phyloP scores from a whole-genome alignment of 1,140 invertebrate genomes.

The Bombus breviceps region DNA sequence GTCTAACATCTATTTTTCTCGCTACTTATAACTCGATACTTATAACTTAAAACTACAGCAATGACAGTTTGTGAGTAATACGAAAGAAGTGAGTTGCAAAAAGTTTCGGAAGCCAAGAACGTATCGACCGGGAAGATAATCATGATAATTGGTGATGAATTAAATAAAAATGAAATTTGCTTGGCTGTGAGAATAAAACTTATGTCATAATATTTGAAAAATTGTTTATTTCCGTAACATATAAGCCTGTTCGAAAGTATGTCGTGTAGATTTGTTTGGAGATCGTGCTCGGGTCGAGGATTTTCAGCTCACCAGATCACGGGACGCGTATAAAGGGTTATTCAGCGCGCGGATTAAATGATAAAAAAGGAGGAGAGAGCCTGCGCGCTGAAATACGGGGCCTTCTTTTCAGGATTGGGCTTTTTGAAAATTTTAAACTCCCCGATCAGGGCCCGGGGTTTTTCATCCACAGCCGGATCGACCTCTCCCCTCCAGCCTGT shows the following conservation, averaged over 20 bases:
- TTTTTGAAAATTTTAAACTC: slow-evolving; percentile 82
- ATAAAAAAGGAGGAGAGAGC: slow-evolving; percentile 74
- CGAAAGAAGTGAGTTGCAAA: no score
- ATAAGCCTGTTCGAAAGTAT: not conserved
- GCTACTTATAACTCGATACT: no score
- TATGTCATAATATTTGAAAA: no score
- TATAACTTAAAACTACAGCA: no score
- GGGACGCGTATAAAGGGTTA: slow-evolving; percentile 79
- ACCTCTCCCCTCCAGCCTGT: slow-evolving; percentile 53
- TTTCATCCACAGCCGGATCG: slow-evolving; percentile 59
- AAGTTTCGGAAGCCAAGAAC: no score
- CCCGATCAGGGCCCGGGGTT: slow-evolving; percentile 21
- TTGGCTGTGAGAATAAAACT: no score
- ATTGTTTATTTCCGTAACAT: no score
- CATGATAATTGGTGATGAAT: not conserved
- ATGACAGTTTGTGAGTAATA: no score
- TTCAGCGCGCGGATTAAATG: slow-evolving; percentile 82
- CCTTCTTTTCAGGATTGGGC: slow-evolving; percentile 77
- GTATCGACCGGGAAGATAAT: no score
- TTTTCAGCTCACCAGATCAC: slow-evolving; percentile 37
- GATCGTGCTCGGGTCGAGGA: slow-evolving; percentile 44
- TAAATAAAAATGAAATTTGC: not conserved
- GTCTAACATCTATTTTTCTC: no score
- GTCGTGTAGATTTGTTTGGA: not conserved
- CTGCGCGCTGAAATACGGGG: slow-evolving; percentile 76